phyloP scores from a whole-genome alignment of 2,888 invertebrate genomes.

The Zygaena filipendulae region DNA sequence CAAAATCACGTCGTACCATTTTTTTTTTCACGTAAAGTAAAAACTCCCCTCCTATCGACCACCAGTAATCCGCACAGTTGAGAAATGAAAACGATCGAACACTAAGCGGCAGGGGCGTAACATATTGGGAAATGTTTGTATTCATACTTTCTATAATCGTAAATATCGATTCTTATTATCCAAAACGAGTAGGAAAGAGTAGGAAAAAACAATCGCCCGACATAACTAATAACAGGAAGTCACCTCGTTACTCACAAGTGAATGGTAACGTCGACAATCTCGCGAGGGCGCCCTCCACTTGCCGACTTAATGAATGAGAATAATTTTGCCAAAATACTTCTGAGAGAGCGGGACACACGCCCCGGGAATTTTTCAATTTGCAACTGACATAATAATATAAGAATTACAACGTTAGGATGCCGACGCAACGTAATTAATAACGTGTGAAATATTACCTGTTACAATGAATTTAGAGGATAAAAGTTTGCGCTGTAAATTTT shows the following conservation, averaged over 20 bases:
- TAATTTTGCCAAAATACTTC: slow-evolving; percentile 68
- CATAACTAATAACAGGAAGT: slow-evolving; percentile 64
- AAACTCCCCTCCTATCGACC: too few species aligned
- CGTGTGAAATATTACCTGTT: slow-evolving; percentile 66
- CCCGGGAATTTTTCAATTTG: slow-evolving; percentile 68
- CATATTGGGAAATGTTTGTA: too few species aligned
- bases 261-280: slow-evolving; percentile 61
- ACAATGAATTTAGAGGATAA: slow-evolving; percentile 66
- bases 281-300: slow-evolving; percentile 56
- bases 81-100: too few species aligned
- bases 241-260: slow-evolving; percentile 64
- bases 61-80: too few species aligned
- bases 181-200: too few species aligned
- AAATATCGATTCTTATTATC: too few species aligned
- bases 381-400: slow-evolving; percentile 68
- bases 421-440: slow-evolving; percentile 64
- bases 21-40: too few species aligned
- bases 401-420: slow-evolving; percentile 64
- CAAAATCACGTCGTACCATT: too few species aligned
- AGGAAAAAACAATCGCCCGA: slow-evolving; percentile 60
- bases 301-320: slow-evolving; percentile 66
- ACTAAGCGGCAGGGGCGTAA: too few species aligned
- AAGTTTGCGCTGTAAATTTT: slow-evolving; percentile 67
- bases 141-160: too few species aligned
- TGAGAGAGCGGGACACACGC: slow-evolving; percentile 65